Base-by-base conservation (phyloP, 2,797 vertebrate species). In the Sphenopsis melanotis region DNA sequence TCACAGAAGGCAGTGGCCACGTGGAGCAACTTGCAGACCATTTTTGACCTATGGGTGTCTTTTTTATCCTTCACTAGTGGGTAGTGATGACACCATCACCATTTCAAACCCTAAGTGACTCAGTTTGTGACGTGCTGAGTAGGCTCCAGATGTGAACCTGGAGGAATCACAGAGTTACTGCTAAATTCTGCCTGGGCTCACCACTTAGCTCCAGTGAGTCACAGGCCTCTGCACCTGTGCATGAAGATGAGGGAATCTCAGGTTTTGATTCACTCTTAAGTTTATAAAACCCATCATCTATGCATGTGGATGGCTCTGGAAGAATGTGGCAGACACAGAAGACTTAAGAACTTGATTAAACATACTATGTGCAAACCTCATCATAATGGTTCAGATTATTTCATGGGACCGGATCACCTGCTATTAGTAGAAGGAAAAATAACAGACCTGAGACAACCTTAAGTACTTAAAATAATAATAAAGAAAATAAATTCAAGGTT, bases 61-160 rank as follows among this genome's bases (percentile, higher is more conserved):
- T 52, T 46, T 53, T 60, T 46, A 32, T 21, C 32, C 24, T 69
- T 82, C 55, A n/a, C 14, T 46, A 55, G 53, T 0, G 10, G 27
- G 6, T 57, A 29, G 10, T 15, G 22, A 44, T 42, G 44, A n/a
- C n/a, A 72, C 10, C 30, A 24, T 8, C 50, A 39, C 20, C 17
- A 21, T 53, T 83, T 84, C 57, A 84, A 69, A 36, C 15, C 18
- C 27, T 3, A 22, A 29, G 19, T 9, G 32, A 56, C 12, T 37
- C 42, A 18, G 12, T 24, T 20, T 34, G 27, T 32, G 46, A 11
- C 0, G 0, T 23, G 19, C 37, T 82, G 46, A 76, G 42, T 8
- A 30, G 47, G 50, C 11, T 81, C n/a, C 44, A 55, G n/a, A 4
- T 49, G 36, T 21, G 61, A 88, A 57, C 15, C 22, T 82, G 61